A percentile compares a stretch with the other conserved stretches of the same genome.
Conservation (phyloP, 1,140 invertebrate genomes). For the Temnothorax nylanderi region DNA sequence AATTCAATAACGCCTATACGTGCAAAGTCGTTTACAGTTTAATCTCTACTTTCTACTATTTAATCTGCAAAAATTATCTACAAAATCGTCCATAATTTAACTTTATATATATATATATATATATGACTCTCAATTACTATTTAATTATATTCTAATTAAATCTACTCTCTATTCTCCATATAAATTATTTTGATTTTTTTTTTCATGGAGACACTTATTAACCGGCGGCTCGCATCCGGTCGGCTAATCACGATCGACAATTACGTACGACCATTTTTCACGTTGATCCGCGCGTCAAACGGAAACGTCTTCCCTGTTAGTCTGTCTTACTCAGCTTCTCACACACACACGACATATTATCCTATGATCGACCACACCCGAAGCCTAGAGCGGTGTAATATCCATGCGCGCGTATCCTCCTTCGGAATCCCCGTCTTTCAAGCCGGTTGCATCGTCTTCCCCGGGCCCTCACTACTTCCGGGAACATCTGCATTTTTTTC, state of each 20-base stretch:
- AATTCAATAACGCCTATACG: constrained; percentile 28
- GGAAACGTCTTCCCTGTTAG: constrained; percentile 35
- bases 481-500: constrained; percentile 40
- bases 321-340: constrained; percentile 45
- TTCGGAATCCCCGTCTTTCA: constrained; percentile 31
- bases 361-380: constrained; percentile 79
- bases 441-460: constrained; percentile 29
- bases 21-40: neutral
- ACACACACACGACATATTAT: constrained; percentile 64
- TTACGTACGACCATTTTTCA: neutral
- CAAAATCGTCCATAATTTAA: neutral
- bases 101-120: neutral
- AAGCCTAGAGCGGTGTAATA: constrained; percentile 72
- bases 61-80: constrained; percentile 3
- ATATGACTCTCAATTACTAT: neutral
- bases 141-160: neutral
- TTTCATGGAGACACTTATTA: neutral
- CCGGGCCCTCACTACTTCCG: constrained; percentile 31
- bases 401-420: constrained; percentile 47
- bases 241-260: constrained; percentile 11
- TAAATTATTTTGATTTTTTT: neutral
- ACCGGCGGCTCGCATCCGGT: neutral
- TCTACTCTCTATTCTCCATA: neutral
- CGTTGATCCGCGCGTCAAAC: constrained; percentile 1
- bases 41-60: neutral